A percentile compares a stretch with the other conserved stretches of the same genome.
These are phyloP conservation scores for Momotus momota DNA, from an alignment of 2,797 vertebrate genomes.

Conservation along the genomic window DNA sequence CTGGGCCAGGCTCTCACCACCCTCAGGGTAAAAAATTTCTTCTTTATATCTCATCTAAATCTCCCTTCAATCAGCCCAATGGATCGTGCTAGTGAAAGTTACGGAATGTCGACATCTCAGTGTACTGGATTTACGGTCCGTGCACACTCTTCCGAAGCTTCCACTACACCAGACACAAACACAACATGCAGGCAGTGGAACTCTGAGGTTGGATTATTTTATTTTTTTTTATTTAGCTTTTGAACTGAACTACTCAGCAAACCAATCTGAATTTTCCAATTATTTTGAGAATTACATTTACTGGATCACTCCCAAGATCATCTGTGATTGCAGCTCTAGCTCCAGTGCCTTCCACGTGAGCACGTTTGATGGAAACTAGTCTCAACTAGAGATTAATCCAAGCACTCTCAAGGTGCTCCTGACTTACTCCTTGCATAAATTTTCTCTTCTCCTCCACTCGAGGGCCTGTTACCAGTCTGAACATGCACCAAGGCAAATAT, in stretches of 20 bases:
- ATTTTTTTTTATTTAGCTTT: neutral
- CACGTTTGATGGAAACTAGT: neutral
- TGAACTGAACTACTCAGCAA: neutral
- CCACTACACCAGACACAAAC: neutral
- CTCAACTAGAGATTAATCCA: neutral
- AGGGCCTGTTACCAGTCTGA: neutral
- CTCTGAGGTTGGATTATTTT: rapidly evolving
- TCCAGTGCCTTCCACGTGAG: neutral
- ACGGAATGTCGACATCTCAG: neutral
- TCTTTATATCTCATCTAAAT: neutral
- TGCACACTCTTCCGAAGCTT: neutral
- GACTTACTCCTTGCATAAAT: neutral
- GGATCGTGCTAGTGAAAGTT: neutral
- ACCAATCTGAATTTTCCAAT: neutral
- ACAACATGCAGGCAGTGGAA: neutral
- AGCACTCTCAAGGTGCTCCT: neutral
- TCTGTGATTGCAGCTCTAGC: neutral
- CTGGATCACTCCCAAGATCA: rapidly evolving
- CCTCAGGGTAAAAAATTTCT: neutral
- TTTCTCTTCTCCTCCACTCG: neutral
- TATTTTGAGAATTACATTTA: neutral
- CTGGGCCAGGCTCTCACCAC: neutral
- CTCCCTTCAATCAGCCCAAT: neutral
- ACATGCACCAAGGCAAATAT: rapidly evolving
- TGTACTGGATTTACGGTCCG: neutral